Conservation (phyloP, 2,113 vertebrate genomes). For the Percopsis transmontana region DNA sequence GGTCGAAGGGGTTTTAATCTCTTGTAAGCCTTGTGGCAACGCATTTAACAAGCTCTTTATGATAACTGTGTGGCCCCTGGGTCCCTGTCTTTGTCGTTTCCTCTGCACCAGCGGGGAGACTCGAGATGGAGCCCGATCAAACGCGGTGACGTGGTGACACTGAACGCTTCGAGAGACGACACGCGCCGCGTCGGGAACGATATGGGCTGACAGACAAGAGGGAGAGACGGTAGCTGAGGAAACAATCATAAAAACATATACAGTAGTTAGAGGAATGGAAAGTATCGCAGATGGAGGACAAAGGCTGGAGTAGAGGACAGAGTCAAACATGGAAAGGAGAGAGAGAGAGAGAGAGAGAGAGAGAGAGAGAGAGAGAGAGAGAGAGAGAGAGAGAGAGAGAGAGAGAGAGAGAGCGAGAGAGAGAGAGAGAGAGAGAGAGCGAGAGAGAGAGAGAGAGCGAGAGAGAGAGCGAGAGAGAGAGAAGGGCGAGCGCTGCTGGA, state of each 20-base stretch:
- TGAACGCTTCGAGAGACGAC: too few species aligned
- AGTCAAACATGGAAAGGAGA: slow-evolving; percentile 45
- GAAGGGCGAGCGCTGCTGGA: neutral
- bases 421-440: neutral
- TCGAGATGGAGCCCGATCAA: slow-evolving; percentile 63
- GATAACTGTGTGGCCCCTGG: slow-evolving; percentile 61
- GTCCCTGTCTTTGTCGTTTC: slow-evolving; percentile 44
- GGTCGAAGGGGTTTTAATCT: slow-evolving; percentile 77
- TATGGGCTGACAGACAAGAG: slow-evolving; percentile 29
- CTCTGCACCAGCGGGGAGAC: slow-evolving; percentile 38
- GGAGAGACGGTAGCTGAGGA: slow-evolving; percentile 24
- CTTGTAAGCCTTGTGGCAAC: slow-evolving; percentile 71
- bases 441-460: slow-evolving; percentile 9
- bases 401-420: slow-evolving; percentile 5
- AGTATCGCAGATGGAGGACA: slow-evolving; percentile 42
- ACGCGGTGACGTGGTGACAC: slow-evolving; percentile 52
- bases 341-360: slow-evolving; percentile 13
- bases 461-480: slow-evolving; percentile 1
- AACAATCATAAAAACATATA: slow-evolving; percentile 2
- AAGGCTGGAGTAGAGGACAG: slow-evolving; percentile 24
- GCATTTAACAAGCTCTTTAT: slow-evolving; percentile 66
- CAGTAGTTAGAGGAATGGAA: slow-evolving; percentile 31
- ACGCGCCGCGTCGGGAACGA: slow-evolving; percentile 11
- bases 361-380: slow-evolving; percentile 8
- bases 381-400: slow-evolving; percentile 12